Percentiles rank a stretch among this genome's conserved stretches.
phyloP scores from a whole-genome alignment of 2,888 invertebrate genomes.

The Aelia acuminata region DNA sequence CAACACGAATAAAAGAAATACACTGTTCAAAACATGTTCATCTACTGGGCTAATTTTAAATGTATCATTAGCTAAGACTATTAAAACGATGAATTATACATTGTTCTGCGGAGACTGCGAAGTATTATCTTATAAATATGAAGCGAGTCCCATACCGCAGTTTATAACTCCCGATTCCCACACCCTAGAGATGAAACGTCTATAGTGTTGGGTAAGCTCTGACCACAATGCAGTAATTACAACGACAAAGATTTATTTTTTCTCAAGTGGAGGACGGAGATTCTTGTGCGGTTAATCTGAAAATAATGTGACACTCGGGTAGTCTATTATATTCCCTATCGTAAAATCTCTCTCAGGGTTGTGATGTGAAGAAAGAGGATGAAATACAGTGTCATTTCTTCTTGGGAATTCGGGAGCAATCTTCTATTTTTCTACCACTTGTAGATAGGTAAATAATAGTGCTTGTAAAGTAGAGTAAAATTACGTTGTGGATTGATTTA shows the following conservation, averaged over 20 bases:
- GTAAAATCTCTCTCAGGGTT: slow-evolving; percentile 49
- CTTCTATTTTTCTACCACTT: too few species aligned
- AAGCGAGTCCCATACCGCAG: background rate
- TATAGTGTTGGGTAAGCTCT: background rate
- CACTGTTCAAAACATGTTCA: too few species aligned
- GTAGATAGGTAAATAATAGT: too few species aligned
- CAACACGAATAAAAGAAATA: too few species aligned
- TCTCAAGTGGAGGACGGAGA: slow-evolving; percentile 23
- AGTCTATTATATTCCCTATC: slow-evolving; percentile 17
- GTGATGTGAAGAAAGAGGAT: slow-evolving; percentile 53
- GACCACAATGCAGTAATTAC: slow-evolving; percentile 33
- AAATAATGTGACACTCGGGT: slow-evolving; percentile 53
- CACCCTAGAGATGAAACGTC: background rate
- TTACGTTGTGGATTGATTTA: too few species aligned
- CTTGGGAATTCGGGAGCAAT: background rate
- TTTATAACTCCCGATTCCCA: background rate
- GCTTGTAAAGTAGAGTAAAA: too few species aligned
- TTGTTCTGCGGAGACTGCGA: background rate
- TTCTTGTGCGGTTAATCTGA: slow-evolving; percentile 55
- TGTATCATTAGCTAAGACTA: background rate
- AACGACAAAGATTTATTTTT: background rate
- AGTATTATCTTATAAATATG: background rate
- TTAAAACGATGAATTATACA: background rate
- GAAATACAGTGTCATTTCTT: slow-evolving; percentile 32
- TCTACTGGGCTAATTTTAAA: background rate